Base-by-base conservation (phyloP, 2,797 vertebrate genomes). In the Labroides dimidiatus region DNA sequence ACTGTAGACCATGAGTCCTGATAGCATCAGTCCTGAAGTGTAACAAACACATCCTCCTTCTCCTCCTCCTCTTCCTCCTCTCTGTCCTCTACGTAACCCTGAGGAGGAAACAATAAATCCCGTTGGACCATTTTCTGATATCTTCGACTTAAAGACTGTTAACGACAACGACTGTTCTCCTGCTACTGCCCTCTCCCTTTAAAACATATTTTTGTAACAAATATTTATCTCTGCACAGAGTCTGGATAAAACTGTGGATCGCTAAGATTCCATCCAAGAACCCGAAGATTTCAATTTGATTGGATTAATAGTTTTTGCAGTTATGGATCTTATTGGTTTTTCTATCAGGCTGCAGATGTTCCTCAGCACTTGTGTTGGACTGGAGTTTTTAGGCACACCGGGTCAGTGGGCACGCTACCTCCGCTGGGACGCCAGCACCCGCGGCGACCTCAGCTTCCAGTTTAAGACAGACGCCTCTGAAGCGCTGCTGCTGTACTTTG, bases 351-450 rank as follows among this genome's bases (percentile, higher is more conserved):
- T 95, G 90, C 96, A 96, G 87, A 81, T 97, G 85, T 92, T 98
- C 78, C 93, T 99, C 82, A 93, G 95, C 83, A 95, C 95, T 51
- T 97, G 95, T 92, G 87, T 96, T 90, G 96, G 97, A 83, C 89
- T 99, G 53, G 97, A 99, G 69, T 99, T 99, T 86, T 91, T 96
- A 84, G 98, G 98, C 55, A 91, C 95, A 37, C 94, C 95, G 20
- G 97, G 96, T 81, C 97, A 99, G 88, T 99, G 97, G 98, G 96
- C 97, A 60, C 97, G 98, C 87, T 99, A 96, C 93, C 95, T 98
- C 81, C 97, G 98, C 90, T 99, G 98, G 98, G 98, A 99, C n/a
- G 97, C 97, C 84, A 97, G 97, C 93, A 96, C 95, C 1, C 95
- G 95, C 59, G 95, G 97, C 2, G 97, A 99, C 87, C 96, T 99